Conservation (phyloP, 2,888 invertebrate species). For the Drosophila anceps region DNA sequence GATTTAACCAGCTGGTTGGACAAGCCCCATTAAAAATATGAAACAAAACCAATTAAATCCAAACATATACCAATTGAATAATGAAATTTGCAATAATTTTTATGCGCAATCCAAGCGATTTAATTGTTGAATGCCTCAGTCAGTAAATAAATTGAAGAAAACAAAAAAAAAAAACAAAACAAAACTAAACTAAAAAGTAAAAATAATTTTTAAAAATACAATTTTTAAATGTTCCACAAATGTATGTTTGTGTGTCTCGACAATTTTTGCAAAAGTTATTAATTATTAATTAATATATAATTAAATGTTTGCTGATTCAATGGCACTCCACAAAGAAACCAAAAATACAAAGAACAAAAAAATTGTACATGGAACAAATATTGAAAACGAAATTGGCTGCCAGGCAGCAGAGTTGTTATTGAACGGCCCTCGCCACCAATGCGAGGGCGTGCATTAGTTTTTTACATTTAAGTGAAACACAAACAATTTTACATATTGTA, state of each 20-base stretch:
- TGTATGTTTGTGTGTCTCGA: slow-evolving; percentile 50
- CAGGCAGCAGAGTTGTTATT: slow-evolving; percentile 23
- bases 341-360: slow-evolving; percentile 6
- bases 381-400: slow-evolving; percentile 27
- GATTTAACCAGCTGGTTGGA: slow-evolving; percentile 16
- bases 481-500: slow-evolving; percentile 66
- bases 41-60: background rate
- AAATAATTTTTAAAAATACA: slow-evolving; percentile 17
- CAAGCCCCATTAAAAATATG: slow-evolving; percentile 7
- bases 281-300: slow-evolving; percentile 32
- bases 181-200: no score
- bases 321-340: slow-evolving; percentile 14
- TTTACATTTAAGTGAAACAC: slow-evolving; percentile 48
- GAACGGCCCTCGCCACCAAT: slow-evolving; percentile 27
- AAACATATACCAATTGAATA: slow-evolving; percentile 19
- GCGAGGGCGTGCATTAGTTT: slow-evolving; percentile 35
- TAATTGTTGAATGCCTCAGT: slow-evolving; percentile 73
- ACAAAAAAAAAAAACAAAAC: no score
- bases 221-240: slow-evolving; percentile 21
- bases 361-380: background rate
- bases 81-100: slow-evolving; percentile 31
- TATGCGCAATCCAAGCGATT: slow-evolving; percentile 35
- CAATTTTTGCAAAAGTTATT: slow-evolving; percentile 54
- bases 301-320: slow-evolving; percentile 60
- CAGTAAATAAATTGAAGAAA: slow-evolving; percentile 47